Conservation (phyloP, 2,113 vertebrate species). For the Peromyscus maniculatus region DNA sequence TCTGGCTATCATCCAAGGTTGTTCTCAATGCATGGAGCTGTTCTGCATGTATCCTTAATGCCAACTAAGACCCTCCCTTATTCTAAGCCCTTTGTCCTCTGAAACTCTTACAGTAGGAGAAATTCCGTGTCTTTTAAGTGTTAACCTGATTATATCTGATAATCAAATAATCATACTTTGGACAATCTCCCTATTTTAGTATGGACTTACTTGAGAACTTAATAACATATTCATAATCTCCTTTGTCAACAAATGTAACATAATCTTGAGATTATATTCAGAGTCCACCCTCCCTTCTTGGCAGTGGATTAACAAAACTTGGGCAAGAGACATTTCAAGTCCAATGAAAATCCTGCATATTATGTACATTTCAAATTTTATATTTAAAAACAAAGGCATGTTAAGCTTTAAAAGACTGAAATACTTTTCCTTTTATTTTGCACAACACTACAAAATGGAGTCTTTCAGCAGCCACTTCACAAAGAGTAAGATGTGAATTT, state of each 20-base stretch:
- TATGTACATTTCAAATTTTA: not conserved
- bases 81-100: not conserved
- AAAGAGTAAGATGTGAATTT: conserved; percentile 17
- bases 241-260: conserved; percentile 18
- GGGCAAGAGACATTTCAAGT: not conserved
- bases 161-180: not conserved
- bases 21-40: not conserved
- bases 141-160: conserved; percentile 16
- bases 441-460: not conserved
- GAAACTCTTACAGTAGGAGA: not conserved
- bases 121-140: not conserved
- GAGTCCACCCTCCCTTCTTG: not conserved
- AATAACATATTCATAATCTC: not conserved
- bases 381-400: not conserved
- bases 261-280: conserved; percentile 8
- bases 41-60: not conserved
- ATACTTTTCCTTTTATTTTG: conserved; percentile 31
- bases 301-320: not conserved
- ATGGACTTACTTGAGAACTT: not conserved
- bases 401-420: conserved; percentile 32
- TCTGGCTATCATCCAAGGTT: not conserved
- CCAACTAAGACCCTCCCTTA: not conserved
- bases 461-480: not conserved
- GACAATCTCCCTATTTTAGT: conserved; percentile 19
- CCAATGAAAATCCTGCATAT: not conserved